A percentile compares a stretch with the other conserved stretches of the same genome.
Evolutionary conservation across 2,113 vertebrate species (phyloP).

Genomic region (Passer montanus): DNA sequence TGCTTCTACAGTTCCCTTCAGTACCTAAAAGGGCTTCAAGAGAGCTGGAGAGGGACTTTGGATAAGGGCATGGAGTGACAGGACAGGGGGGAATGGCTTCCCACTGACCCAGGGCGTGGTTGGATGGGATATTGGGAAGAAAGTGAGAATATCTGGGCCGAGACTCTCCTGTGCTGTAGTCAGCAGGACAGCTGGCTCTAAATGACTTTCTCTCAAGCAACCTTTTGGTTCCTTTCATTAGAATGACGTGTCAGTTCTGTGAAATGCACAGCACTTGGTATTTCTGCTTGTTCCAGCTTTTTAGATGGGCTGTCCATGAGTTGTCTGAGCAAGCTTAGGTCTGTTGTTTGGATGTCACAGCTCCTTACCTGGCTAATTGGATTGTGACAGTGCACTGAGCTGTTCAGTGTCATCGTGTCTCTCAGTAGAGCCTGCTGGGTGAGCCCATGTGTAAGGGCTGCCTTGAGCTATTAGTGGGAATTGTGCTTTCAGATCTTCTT

Average conservation of each 20-base stretch:
- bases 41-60: background rate
- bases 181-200: background rate
- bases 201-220: background rate
- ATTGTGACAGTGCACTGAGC: background rate
- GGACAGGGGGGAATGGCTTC: background rate
- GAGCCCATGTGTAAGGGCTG: background rate
- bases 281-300: background rate
- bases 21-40: background rate
- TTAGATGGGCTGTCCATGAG: background rate
- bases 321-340: background rate
- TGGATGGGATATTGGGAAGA: background rate
- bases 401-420: rapidly evolving
- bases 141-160: background rate
- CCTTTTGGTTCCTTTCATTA: background rate
- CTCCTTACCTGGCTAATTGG: background rate
- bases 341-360: background rate
- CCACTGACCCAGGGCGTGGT: background rate
- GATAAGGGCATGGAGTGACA: background rate
- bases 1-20: background rate
- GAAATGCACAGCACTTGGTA: background rate
- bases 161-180: background rate
- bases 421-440: rapidly evolving
- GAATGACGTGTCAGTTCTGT: background rate
- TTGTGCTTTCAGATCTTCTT: background rate
- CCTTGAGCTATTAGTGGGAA: background rate